Evolutionary conservation across 2,888 invertebrate species (phyloP).

Genomic region (Electrophaes corylata): DNA sequence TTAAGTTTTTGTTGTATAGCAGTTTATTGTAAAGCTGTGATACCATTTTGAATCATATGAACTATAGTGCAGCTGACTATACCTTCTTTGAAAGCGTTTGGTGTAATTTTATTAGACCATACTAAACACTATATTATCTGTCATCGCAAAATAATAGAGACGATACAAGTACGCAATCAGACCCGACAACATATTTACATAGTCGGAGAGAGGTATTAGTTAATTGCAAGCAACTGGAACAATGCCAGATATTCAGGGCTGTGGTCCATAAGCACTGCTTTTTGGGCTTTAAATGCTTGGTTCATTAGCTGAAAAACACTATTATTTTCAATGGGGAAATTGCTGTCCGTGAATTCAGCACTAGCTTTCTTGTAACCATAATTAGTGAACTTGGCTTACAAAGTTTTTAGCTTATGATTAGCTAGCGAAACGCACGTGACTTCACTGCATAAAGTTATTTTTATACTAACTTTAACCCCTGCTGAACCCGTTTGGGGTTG

Average conservation of each 20-base stretch:
- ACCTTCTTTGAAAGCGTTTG: slow-evolving; percentile 1
- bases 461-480: too few species aligned
- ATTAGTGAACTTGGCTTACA: not conserved
- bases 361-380: not conserved
- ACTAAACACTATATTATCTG: slow-evolving; percentile 3
- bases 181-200: slow-evolving; percentile 22
- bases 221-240: slow-evolving; percentile 28
- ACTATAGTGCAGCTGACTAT: too few species aligned
- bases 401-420: too few species aligned
- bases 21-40: too few species aligned
- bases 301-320: slow-evolving; percentile 12
- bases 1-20: too few species aligned
- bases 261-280: slow-evolving; percentile 18
- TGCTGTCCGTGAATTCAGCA: not conserved
- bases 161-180: slow-evolving; percentile 3
- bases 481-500: too few species aligned
- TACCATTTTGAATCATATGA: too few species aligned
- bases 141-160: slow-evolving; percentile 7
- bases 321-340: not conserved
- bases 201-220: slow-evolving; percentile 24
- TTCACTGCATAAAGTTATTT: too few species aligned
- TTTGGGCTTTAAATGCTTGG: slow-evolving; percentile 16
- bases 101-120: slow-evolving; percentile 4
- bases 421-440: too few species aligned
- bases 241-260: slow-evolving; percentile 18